These are phyloP conservation scores for Thunnus albacares DNA, from an alignment of 2,797 vertebrate species.

Conservation along the genomic window DNA sequence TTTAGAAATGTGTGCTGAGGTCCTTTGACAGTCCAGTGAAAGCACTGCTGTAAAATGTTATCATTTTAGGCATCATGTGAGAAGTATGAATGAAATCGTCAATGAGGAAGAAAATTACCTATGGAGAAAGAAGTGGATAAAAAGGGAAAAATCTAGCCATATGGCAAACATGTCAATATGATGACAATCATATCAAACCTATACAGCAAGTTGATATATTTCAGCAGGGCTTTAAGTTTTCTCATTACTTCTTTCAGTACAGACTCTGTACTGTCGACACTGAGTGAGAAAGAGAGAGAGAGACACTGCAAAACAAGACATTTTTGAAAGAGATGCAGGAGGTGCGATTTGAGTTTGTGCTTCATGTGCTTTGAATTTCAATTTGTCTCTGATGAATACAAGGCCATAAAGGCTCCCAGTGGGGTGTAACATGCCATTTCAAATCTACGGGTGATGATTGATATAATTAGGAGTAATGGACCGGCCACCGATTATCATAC, in stretches of 20 bases:
- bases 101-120: conserved; percentile 22
- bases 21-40: conserved; percentile 18
- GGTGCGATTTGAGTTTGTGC: conserved; percentile 55
- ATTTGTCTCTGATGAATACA: conserved; percentile 63
- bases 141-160: conserved; percentile 10
- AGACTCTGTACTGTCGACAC: not conserved
- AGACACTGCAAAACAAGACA: conserved; percentile 25
- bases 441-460: conserved; percentile 71
- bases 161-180: conserved; percentile 7
- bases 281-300: conserved; percentile 23
- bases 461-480: conserved; percentile 78
- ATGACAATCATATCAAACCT: conserved; percentile 33
- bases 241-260: conserved; percentile 14
- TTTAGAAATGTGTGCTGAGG: not conserved
- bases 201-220: conserved; percentile 19
- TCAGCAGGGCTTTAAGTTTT: conserved; percentile 22
- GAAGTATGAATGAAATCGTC: conserved; percentile 38
- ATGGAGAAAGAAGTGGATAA: not conserved
- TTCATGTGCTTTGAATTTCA: conserved; percentile 70
- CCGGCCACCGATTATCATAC: conserved; percentile 59
- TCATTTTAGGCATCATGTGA: conserved; percentile 4
- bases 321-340: conserved; percentile 43
- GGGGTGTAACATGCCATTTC: conserved; percentile 62
- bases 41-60: conserved; percentile 13
- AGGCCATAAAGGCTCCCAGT: conserved; percentile 62